A percentile compares a stretch with the other conserved stretches of the same genome.
Conservation (phyloP, 1,140 invertebrate species). For the Conus betulinus region DNA sequence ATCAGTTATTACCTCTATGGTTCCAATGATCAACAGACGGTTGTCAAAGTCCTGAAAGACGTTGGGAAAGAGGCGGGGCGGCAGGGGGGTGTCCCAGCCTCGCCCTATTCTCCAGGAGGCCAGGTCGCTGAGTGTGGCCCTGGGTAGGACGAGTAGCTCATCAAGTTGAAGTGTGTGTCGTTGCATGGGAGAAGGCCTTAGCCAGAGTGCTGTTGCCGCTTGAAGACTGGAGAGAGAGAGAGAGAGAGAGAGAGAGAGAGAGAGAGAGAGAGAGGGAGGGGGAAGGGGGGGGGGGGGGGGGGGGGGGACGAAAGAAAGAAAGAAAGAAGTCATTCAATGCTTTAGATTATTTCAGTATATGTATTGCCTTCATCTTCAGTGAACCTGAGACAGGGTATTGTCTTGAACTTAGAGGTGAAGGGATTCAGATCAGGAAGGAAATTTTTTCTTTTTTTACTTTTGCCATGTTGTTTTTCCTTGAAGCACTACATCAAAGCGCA, state of each 20-base stretch:
- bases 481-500: no score
- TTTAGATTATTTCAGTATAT: no score
- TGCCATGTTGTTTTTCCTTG: no score
- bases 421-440: no score
- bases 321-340: no score
- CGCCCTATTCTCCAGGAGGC: neutral
- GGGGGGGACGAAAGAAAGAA: no score
- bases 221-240: neutral
- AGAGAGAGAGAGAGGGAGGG: neutral
- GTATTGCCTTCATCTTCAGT: no score
- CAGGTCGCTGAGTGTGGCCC: neutral
- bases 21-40: slow-evolving; percentile 7
- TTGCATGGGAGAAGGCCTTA: neutral
- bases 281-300: no score
- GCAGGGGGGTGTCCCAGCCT: neutral
- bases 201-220: neutral
- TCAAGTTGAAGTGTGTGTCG: neutral
- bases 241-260: neutral
- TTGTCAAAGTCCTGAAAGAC: slow-evolving; percentile 2
- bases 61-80: neutral
- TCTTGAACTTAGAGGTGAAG: no score
- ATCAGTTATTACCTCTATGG: neutral
- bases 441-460: no score
- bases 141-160: neutral
- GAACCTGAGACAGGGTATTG: no score